Evolutionary conservation across 2,797 vertebrate species (phyloP).

Genomic region (Gallinago solitaria): DNA sequence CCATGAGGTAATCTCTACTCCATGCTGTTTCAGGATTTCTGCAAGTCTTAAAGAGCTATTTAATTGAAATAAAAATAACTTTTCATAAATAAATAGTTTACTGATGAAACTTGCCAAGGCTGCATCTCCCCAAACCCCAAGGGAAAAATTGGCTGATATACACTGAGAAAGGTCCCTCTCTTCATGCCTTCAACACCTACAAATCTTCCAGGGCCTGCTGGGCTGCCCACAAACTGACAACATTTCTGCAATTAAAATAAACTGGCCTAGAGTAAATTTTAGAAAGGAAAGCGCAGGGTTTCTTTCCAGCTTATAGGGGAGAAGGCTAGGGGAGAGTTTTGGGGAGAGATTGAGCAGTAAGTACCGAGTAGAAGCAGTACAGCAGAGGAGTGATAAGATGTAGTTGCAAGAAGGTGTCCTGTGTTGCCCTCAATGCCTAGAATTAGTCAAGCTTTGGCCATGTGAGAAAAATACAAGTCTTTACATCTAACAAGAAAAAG

Average conservation of each 20-base stretch:
- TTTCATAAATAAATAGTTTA: constrained; percentile 51
- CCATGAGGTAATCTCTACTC: neutral
- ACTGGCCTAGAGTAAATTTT: constrained; percentile 12
- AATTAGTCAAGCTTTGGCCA: neutral
- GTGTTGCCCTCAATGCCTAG: neutral
- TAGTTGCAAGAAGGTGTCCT: neutral
- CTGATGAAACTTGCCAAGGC: neutral
- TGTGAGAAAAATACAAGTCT: constrained; percentile 21
- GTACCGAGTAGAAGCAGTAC: neutral
- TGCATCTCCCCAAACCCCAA: neutral
- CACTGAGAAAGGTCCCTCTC: constrained; percentile 35
- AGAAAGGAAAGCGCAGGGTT: neutral
- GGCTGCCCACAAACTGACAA: constrained; percentile 3
- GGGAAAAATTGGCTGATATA: neutral
- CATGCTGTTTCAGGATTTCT: constrained; percentile 6
- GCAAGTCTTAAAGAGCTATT: constrained; percentile 52
- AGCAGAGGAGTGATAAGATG: neutral
- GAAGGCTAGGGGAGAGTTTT: neutral
- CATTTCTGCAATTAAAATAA: constrained; percentile 27
- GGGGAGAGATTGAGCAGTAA: neutral
- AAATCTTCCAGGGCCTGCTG: neutral
- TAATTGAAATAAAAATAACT: constrained; percentile 19
- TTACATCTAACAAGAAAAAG: constrained; percentile 7
- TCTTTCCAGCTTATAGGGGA: neutral
- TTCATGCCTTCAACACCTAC: constrained; percentile 23